Percentiles rank a stretch among this genome's conserved stretches.
Conservation (phyloP, 2,113 vertebrate species). For the Actenoides lindsayi region DNA sequence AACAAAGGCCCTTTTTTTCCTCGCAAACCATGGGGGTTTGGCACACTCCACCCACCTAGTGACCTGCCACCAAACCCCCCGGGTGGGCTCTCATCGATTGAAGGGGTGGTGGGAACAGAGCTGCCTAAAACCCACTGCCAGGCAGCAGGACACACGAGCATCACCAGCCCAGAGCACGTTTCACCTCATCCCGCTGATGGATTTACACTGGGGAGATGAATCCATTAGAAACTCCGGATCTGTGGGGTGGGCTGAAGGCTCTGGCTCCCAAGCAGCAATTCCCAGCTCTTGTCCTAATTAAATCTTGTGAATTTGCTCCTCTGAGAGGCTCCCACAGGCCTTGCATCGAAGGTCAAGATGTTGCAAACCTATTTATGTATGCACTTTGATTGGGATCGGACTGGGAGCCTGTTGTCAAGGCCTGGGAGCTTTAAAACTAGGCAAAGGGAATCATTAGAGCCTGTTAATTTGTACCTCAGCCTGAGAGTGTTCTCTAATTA, state of each 20-base stretch:
- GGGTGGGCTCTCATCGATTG: rapidly evolving
- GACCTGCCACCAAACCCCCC: rapidly evolving
- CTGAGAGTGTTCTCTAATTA: not conserved
- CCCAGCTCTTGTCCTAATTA: conserved; percentile 7
- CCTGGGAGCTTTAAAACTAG: not conserved
- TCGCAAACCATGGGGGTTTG: rapidly evolving
- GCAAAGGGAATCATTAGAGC: not conserved
- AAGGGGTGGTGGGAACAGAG: not conserved
- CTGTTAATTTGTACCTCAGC: not conserved
- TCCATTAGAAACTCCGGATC: not conserved
- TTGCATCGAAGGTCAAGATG: not conserved
- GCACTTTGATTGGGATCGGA: not conserved
- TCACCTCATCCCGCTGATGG: not conserved
- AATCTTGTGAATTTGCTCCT: not conserved
- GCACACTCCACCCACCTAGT: not conserved
- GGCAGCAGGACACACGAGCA: not conserved
- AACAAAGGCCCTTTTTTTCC: not conserved
- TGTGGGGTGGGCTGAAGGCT: not conserved
- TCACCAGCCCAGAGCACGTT: not conserved
- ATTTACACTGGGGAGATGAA: conserved; percentile 34
- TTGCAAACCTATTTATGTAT: not conserved
- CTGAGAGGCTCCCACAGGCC: not conserved
- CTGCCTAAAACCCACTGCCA: not conserved
- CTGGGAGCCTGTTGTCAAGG: not conserved
- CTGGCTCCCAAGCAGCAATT: not conserved